phyloP scores from a whole-genome alignment of 2,797 vertebrate genomes.

The Tinamus major region DNA sequence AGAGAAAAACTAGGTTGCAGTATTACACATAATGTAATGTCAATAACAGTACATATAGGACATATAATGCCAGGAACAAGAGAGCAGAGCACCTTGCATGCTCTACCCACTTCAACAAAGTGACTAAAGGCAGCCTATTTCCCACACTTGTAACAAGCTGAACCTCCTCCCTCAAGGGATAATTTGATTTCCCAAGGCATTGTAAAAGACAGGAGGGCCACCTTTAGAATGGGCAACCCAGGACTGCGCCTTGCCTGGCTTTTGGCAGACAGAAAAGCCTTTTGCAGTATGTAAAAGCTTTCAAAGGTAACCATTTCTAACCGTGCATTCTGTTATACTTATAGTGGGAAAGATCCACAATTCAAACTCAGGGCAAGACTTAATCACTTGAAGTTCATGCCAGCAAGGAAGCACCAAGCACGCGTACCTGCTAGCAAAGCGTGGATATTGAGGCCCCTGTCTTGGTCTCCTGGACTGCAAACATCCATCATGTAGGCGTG shows the following conservation, averaged over 20 bases:
- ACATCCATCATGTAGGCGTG: conserved; percentile 99
- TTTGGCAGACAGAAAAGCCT: neutral
- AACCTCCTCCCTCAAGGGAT: neutral
- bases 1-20: neutral
- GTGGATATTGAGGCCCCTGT: conserved; percentile 94
- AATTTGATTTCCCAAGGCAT: neutral
- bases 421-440: conserved; percentile 90
- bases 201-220: neutral
- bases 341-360: neutral
- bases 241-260: neutral
- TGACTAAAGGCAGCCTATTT: neutral
- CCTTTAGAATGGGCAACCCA: neutral
- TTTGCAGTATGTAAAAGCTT: neutral
- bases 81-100: neutral
- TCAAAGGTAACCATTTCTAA: neutral
- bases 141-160: neutral
- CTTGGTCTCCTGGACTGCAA: conserved; percentile 93
- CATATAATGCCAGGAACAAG: neutral
- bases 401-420: neutral
- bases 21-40: neutral
- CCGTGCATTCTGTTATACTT: neutral
- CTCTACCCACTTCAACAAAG: neutral
- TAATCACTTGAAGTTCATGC: neutral
- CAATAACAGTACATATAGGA: too few relatives aligned
- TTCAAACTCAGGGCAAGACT: neutral